Percentiles rank a stretch among this genome's conserved stretches.
These are phyloP conservation scores for Phataginus tricuspis DNA, from an alignment of 2,797 vertebrate genomes.

Conservation along the genomic window DNA sequence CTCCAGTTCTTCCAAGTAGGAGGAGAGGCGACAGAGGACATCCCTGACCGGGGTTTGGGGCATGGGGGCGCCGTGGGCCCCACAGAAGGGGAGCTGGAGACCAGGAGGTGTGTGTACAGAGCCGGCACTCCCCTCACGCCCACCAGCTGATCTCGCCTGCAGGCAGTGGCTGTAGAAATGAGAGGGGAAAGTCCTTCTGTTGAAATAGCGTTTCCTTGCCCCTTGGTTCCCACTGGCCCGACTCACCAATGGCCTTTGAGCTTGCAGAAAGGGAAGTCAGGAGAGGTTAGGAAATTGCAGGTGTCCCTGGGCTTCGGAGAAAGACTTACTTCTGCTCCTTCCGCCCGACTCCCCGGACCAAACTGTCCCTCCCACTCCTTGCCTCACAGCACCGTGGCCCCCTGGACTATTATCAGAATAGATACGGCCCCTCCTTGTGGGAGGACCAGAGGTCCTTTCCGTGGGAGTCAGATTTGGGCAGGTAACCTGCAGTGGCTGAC, in stretches of 20 bases:
- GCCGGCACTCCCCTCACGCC: rapidly evolving
- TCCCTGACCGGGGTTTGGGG: not conserved
- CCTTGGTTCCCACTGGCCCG: not conserved
- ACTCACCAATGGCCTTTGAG: not conserved
- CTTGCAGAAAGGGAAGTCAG: slow-evolving; percentile 27
- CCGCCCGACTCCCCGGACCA: not conserved
- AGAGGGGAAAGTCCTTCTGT: not conserved
- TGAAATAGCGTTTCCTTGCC: not conserved
- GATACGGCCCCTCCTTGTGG: not conserved
- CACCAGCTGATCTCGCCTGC: rapidly evolving
- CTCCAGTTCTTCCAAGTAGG: slow-evolving; percentile 75
- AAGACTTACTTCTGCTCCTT: not conserved
- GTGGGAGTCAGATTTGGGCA: rapidly evolving
- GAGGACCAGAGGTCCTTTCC: not conserved
- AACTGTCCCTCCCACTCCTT: not conserved
- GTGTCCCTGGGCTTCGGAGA: not conserved
- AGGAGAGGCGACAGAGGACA: slow-evolving; percentile 13
- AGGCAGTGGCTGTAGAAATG: too few species aligned
- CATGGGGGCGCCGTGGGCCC: not conserved
- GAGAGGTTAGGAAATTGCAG: not conserved
- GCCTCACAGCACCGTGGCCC: rapidly evolving
- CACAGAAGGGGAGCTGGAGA: not conserved
- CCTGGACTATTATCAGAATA: too few species aligned
- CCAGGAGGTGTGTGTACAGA: rapidly evolving
- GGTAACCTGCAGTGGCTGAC: rapidly evolving